Conservation (phyloP, 2,797 vertebrate species). For the Ptychobarbus kaznakovi region DNA sequence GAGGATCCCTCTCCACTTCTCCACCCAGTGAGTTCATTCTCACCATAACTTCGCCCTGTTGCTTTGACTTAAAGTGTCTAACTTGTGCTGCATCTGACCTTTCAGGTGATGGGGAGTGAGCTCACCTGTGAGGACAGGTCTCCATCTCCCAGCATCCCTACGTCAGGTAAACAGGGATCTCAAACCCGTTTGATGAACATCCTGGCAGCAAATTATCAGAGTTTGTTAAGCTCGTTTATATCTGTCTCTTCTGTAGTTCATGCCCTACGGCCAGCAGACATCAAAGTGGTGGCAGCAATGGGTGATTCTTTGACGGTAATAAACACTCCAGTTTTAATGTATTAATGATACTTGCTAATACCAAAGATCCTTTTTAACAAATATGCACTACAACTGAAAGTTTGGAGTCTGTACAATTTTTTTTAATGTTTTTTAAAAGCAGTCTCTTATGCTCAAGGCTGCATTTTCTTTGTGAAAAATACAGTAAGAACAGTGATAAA, state of each 20-base stretch:
- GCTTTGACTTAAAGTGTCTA: background rate
- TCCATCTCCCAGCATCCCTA: slow-evolving; percentile 71
- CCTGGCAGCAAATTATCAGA: background rate
- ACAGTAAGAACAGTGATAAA: background rate
- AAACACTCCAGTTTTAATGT: background rate
- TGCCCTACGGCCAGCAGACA: slow-evolving; percentile 85
- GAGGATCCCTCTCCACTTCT: background rate
- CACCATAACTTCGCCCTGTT: background rate
- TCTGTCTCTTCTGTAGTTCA: slow-evolving; percentile 80
- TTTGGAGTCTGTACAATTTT: background rate
- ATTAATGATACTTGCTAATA: background rate
- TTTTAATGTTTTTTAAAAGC: background rate
- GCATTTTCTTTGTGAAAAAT: background rate
- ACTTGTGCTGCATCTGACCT: slow-evolving; percentile 26
- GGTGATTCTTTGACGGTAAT: slow-evolving; percentile 95
- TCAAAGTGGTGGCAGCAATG: slow-evolving; percentile 88
- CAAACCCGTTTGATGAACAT: background rate
- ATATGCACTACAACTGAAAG: background rate
- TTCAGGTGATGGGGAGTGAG: slow-evolving; percentile 73
- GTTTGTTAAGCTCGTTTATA: slow-evolving; percentile 41
- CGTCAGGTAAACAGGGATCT: slow-evolving; percentile 69
- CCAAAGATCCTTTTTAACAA: background rate
- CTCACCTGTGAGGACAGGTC: slow-evolving; percentile 70
- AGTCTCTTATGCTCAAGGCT: background rate
- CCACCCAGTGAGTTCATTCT: slow-evolving; percentile 65